Evolutionary conservation across 2,797 vertebrate genomes (phyloP).

Genomic region (Gouania willdenowi): DNA sequence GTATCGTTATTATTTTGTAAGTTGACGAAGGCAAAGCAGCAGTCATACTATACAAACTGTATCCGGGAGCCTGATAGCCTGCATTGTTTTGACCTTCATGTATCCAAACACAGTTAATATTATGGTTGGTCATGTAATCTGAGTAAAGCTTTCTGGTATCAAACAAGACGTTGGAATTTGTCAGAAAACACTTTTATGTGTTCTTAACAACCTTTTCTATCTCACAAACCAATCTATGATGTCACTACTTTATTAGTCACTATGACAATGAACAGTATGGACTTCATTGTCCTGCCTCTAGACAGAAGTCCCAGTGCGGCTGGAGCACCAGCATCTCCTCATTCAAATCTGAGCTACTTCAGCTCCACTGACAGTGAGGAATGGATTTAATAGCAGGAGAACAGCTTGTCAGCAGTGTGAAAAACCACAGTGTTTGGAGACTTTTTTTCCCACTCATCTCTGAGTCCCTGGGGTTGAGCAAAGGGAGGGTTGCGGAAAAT

Average conservation of each 20-base stretch:
- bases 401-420: conserved; percentile 74
- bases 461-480: conserved; percentile 42
- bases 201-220: background rate
- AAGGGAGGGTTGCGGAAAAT: conserved; percentile 50
- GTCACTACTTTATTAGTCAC: conserved; percentile 11
- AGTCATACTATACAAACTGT: too few species aligned
- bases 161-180: background rate
- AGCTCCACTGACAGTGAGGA: conserved; percentile 71
- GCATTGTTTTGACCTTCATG: too few species aligned
- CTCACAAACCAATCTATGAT: background rate
- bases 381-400: conserved; percentile 76
- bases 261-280: conserved; percentile 25
- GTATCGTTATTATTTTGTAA: too few species aligned
- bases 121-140: too few species aligned
- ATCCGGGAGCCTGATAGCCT: too few species aligned
- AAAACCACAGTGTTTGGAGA: conserved; percentile 54
- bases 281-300: conserved; percentile 21
- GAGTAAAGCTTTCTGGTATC: too few species aligned
- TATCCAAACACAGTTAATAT: too few species aligned
- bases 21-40: too few species aligned
- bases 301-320: conserved; percentile 47
- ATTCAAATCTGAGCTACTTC: conserved; percentile 62
- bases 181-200: background rate
- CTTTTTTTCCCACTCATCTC: conserved; percentile 44
- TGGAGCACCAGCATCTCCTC: conserved; percentile 46